Conservation (phyloP, 2,113 vertebrate genomes). For the Microcebus lehilahytsara region DNA sequence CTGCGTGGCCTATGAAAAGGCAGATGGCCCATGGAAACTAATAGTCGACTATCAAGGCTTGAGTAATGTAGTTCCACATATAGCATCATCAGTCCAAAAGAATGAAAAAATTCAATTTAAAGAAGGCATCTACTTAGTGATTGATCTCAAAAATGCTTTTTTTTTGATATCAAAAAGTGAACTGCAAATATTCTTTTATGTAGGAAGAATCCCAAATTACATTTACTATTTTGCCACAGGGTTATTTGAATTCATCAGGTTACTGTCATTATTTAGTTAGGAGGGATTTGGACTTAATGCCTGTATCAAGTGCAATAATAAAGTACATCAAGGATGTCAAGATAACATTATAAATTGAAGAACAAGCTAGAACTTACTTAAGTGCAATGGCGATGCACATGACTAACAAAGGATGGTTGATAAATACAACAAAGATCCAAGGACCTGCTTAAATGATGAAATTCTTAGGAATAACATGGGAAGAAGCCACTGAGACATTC, state of each 20-base stretch:
- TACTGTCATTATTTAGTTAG: background rate
- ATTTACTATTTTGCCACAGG: background rate
- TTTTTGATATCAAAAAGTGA: background rate
- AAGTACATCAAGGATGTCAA: background rate
- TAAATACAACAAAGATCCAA: background rate
- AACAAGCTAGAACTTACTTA: background rate
- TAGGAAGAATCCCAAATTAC: background rate
- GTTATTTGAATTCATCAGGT: background rate
- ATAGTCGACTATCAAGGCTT: background rate
- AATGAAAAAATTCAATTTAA: background rate
- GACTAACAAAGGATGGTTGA: background rate
- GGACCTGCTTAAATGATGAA: background rate
- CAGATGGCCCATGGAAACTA: background rate
- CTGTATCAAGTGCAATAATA: background rate
- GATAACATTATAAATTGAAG: background rate
- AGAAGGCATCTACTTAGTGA: background rate
- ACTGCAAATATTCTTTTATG: background rate
- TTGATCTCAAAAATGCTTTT: background rate
- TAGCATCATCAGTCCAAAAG: background rate
- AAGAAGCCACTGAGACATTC: background rate
- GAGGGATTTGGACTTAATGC: background rate
- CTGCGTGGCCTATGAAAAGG: background rate
- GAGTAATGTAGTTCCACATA: background rate
- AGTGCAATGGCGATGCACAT: background rate
- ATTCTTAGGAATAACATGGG: background rate